Percentiles rank a stretch among this genome's conserved stretches.
Evolutionary conservation across 2,797 vertebrate species (phyloP).

Genomic region (Anniella stebbinsi): DNA sequence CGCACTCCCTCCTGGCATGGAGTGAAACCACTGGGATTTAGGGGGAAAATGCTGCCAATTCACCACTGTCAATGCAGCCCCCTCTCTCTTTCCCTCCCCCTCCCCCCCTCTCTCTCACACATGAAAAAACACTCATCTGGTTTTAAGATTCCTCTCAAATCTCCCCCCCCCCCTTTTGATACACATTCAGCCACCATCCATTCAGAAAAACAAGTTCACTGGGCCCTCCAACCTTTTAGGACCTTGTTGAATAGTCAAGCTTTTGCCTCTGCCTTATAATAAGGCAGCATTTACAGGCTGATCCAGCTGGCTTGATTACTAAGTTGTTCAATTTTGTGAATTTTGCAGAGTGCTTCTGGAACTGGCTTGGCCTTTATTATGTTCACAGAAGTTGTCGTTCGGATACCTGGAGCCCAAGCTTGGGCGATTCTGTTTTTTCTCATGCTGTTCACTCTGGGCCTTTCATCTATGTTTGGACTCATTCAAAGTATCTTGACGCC

Average conservation of each 20-base stretch:
- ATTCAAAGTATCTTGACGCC: slow-evolving; percentile 87
- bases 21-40: too few relatives aligned
- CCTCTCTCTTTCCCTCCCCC: too few relatives aligned
- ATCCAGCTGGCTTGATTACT: rapidly evolving
- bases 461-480: slow-evolving; percentile 94
- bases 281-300: not conserved
- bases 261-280: rapidly evolving
- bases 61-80: too few relatives aligned
- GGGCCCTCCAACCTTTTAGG: too few relatives aligned
- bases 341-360: slow-evolving; percentile 87
- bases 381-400: slow-evolving; percentile 89
- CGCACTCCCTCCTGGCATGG: too few relatives aligned
- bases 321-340: slow-evolving; percentile 25
- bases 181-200: too few relatives aligned
- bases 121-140: too few relatives aligned
- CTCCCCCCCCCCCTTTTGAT: too few relatives aligned
- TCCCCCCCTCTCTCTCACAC: too few relatives aligned
- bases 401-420: slow-evolving; percentile 89
- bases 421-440: slow-evolving; percentile 93
- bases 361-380: slow-evolving; percentile 91
- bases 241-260: not conserved
- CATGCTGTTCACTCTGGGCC: slow-evolving; percentile 91
- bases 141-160: too few relatives aligned
- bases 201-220: too few relatives aligned
- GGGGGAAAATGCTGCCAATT: too few relatives aligned